Percentiles rank a stretch among this genome's conserved stretches.
Conservation (phyloP, 2,888 invertebrate genomes). For the Polyommatus icarus region DNA sequence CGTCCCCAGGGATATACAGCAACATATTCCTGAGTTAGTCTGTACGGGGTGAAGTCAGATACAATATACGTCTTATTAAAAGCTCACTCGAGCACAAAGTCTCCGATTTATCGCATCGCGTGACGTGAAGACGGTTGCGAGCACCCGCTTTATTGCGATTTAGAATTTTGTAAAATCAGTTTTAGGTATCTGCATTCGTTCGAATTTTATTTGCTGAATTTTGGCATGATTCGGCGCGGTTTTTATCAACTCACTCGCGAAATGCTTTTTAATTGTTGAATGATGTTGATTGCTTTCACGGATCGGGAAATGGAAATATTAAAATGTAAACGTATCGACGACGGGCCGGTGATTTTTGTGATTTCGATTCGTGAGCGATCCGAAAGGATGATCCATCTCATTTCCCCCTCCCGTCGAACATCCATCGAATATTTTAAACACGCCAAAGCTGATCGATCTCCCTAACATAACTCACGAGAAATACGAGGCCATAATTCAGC, state of each 20-base stretch:
- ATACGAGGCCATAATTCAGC: constrained; percentile 2
- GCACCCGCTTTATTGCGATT: not conserved
- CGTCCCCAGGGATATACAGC: too few species aligned
- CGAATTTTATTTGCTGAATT: not conserved
- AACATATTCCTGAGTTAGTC: not conserved
- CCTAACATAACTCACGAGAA: not conserved
- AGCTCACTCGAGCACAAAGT: not conserved
- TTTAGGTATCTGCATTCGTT: not conserved
- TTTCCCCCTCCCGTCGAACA: not conserved
- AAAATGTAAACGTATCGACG: not conserved
- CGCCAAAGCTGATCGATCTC: not conserved
- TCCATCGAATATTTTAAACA: not conserved
- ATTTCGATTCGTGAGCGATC: not conserved
- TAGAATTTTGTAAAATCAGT: not conserved
- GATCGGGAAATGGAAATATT: not conserved
- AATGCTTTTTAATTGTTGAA: constrained; percentile 18
- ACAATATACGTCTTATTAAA: not conserved
- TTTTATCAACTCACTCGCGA: constrained; percentile 15
- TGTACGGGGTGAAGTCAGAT: not conserved
- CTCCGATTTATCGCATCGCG: not conserved
- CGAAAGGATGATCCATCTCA: not conserved
- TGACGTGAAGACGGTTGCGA: not conserved
- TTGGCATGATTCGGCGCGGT: not conserved
- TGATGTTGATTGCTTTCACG: constrained; percentile 6
- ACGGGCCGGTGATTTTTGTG: not conserved